These are phyloP conservation scores for Adelognathus sp. DNA, from an alignment of 2,888 invertebrate genomes.

Conservation along the genomic window DNA sequence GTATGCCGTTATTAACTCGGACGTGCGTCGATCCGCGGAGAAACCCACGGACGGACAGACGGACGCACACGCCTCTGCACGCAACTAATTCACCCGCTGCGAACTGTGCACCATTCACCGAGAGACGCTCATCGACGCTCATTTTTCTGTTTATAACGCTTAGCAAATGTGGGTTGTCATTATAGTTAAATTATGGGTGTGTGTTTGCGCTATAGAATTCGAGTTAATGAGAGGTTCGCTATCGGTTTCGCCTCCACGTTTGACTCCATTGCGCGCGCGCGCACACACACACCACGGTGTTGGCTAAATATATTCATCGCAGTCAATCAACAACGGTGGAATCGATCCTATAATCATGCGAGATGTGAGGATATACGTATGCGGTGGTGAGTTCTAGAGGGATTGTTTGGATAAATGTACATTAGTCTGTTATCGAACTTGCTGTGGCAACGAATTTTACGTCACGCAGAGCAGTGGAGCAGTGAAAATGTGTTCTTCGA, in stretches of 20 bases:
- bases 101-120: background rate
- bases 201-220: conserved; percentile 20
- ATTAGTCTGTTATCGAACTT: background rate
- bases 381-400: background rate
- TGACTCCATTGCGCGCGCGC: background rate
- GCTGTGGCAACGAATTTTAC: background rate
- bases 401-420: background rate
- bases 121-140: conserved; percentile 28
- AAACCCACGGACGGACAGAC: conserved; percentile 24
- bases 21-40: conserved; percentile 48
- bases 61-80: conserved; percentile 32
- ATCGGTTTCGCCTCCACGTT: background rate
- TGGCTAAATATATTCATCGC: background rate
- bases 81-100: conserved; percentile 48
- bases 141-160: conserved; percentile 46
- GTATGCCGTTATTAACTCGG: conserved; percentile 75
- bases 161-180: conserved; percentile 33
- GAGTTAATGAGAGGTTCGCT: background rate
- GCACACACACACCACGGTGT: no score
- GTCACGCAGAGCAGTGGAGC: background rate
- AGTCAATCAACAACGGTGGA: background rate
- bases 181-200: background rate
- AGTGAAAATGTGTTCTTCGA: no score
- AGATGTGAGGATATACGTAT: background rate
- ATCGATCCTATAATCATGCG: background rate